Conservation (phyloP, 37 sponge, comb jelly and placozoan species). For the Agelas oroides region DNA sequence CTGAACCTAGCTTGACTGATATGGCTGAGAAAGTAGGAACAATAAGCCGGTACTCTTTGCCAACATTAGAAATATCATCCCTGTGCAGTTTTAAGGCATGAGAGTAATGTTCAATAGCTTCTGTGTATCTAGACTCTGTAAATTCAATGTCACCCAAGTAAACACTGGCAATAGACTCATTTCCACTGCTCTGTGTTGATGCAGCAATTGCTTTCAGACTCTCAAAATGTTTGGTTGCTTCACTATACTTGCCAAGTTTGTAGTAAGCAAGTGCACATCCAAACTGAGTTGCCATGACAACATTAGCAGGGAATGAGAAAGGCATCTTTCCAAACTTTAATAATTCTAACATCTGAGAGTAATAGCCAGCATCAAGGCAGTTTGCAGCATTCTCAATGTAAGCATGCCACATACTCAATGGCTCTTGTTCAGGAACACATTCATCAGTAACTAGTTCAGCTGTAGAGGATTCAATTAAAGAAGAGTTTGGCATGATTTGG, state of each 20-base stretch:
- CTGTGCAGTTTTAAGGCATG: slow-evolving; percentile 21
- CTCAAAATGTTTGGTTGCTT: slow-evolving; percentile 4
- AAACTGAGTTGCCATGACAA: too few relatives aligned
- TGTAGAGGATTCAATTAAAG: too few relatives aligned
- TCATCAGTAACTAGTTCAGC: too few relatives aligned
- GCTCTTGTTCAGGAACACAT: too few relatives aligned
- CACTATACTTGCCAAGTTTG: not conserved
- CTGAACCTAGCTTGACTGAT: slow-evolving; percentile 29
- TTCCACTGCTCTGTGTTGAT: slow-evolving; percentile 4
- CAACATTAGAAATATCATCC: slow-evolving; percentile 8
- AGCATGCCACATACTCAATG: too few relatives aligned
- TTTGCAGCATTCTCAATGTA: too few relatives aligned
- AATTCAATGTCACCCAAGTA: slow-evolving; percentile 71
- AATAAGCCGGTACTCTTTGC: slow-evolving; percentile 8
- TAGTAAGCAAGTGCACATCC: slow-evolving; percentile 18
- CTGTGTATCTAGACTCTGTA: not conserved
- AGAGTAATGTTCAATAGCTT: slow-evolving; percentile 34
- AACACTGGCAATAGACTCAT: slow-evolving; percentile 43
- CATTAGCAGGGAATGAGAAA: too few relatives aligned
- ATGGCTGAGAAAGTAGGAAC: slow-evolving; percentile 44
- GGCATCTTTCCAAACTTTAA: too few relatives aligned
- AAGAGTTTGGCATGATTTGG: too few relatives aligned
- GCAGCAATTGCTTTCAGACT: slow-evolving; percentile 13
- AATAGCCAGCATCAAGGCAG: too few relatives aligned
- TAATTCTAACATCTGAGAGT: too few relatives aligned